These are phyloP conservation scores for Patella caerulea DNA, from an alignment of 2,888 invertebrate species.

Conservation along the genomic window DNA sequence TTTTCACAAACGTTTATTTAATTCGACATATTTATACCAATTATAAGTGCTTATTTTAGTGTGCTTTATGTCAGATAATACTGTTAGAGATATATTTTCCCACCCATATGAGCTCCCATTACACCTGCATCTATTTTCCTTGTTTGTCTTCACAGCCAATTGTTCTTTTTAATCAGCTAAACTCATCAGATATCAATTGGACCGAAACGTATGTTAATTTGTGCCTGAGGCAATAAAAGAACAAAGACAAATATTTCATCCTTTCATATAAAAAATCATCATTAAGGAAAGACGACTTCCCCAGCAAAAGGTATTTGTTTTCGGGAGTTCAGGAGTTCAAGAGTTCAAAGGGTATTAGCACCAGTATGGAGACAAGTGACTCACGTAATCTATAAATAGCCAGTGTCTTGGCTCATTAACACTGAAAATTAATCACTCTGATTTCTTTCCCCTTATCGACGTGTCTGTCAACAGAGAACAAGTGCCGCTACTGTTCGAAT, in stretches of 20 bases:
- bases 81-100: background rate
- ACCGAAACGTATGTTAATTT: conserved; percentile 13
- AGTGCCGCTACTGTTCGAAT: conserved; percentile 6
- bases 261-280: conserved; percentile 1
- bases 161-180: conserved; percentile 13
- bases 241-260: conserved; percentile 10
- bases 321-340: conserved; percentile 11
- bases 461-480: conserved; percentile 2
- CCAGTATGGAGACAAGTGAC: background rate
- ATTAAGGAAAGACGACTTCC: conserved; percentile 6
- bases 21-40: no score
- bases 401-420: conserved; percentile 11
- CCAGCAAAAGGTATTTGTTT: conserved; percentile 5
- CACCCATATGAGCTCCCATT: conserved; percentile 5
- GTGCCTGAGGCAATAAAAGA: background rate
- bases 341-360: conserved; percentile 7
- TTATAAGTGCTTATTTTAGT: no score
- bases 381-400: conserved; percentile 12
- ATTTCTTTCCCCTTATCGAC: background rate
- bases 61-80: no score
- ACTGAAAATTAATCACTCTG: conserved; percentile 9
- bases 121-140: background rate
- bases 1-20: no score
- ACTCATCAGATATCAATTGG: conserved; percentile 7
- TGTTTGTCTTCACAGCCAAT: conserved; percentile 9